phyloP scores from a whole-genome alignment of 2,888 invertebrate genomes.

The Mythimna loreyi region DNA sequence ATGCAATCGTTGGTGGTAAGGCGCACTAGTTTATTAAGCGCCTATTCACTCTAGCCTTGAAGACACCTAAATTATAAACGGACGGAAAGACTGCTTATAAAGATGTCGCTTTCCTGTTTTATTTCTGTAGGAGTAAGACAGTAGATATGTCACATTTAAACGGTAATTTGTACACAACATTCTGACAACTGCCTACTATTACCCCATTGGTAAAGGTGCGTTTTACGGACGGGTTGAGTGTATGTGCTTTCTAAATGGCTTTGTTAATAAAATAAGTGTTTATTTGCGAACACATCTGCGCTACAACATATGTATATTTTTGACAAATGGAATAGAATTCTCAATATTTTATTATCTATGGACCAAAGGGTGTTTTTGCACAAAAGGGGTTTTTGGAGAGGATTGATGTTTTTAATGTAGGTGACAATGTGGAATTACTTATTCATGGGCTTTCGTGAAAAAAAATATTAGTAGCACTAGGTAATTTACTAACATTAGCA shows the following conservation, averaged over 20 bases:
- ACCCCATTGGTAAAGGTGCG: slow-evolving; percentile 80
- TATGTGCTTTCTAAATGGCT: slow-evolving; percentile 62
- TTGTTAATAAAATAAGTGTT: slow-evolving; percentile 77
- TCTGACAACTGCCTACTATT: slow-evolving; percentile 39
- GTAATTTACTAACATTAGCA: not conserved
- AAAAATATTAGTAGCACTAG: too few relatives aligned
- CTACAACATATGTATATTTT: slow-evolving; percentile 65
- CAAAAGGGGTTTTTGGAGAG: slow-evolving; percentile 28
- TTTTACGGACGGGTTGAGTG: slow-evolving; percentile 78
- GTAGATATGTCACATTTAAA: not conserved
- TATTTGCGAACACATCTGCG: slow-evolving; percentile 84
- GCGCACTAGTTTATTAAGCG: too few relatives aligned
- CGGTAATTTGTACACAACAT: not conserved
- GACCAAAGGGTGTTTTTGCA: slow-evolving; percentile 47
- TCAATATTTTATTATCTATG: slow-evolving; percentile 38
- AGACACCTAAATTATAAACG: too few relatives aligned
- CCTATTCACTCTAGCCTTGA: too few relatives aligned
- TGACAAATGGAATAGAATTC: slow-evolving; percentile 50
- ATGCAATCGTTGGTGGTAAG: too few relatives aligned
- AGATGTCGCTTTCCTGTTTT: not conserved
- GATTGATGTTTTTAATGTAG: slow-evolving; percentile 24
- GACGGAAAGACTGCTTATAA: too few relatives aligned
- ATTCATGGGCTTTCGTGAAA: not conserved
- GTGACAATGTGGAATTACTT: slow-evolving; percentile 32
- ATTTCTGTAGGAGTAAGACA: not conserved